phyloP scores from a whole-genome alignment of 2,113 vertebrate species.

The Nicator chloris region DNA sequence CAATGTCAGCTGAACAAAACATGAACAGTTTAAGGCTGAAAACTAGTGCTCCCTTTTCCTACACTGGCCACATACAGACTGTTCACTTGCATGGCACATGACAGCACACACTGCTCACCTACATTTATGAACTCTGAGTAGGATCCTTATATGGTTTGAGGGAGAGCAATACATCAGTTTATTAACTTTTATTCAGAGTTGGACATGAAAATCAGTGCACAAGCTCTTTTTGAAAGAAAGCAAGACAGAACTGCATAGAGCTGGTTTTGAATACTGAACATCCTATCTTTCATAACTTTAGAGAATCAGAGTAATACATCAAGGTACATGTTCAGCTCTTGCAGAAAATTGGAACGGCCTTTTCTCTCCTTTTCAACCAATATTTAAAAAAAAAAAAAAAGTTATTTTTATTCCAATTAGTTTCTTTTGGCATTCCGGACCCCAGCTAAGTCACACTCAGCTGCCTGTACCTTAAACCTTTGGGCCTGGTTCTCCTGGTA shows the following conservation, averaged over 20 bases:
- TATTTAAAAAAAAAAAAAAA: neutral
- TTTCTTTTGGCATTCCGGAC: neutral
- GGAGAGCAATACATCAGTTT: neutral
- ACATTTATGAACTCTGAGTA: neutral
- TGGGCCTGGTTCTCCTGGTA: neutral
- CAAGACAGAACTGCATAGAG: neutral
- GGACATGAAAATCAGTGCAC: neutral
- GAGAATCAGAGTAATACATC: neutral
- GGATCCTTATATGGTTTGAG: fast-evolving
- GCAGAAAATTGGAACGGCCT: neutral
- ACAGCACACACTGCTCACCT: neutral
- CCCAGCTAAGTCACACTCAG: neutral
- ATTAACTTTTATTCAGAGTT: neutral
- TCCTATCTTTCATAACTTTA: neutral
- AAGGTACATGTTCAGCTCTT: neutral
- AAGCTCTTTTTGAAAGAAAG: neutral
- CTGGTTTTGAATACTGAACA: neutral
- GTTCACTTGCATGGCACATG: neutral
- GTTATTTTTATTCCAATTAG: neutral
- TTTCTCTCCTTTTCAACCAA: neutral
- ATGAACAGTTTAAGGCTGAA: neutral
- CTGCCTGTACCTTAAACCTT: neutral
- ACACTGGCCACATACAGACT: neutral
- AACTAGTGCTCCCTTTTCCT: neutral
- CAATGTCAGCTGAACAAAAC: neutral